phyloP scores from a whole-genome alignment of 2,113 vertebrate species.

The Alethe diademata region DNA sequence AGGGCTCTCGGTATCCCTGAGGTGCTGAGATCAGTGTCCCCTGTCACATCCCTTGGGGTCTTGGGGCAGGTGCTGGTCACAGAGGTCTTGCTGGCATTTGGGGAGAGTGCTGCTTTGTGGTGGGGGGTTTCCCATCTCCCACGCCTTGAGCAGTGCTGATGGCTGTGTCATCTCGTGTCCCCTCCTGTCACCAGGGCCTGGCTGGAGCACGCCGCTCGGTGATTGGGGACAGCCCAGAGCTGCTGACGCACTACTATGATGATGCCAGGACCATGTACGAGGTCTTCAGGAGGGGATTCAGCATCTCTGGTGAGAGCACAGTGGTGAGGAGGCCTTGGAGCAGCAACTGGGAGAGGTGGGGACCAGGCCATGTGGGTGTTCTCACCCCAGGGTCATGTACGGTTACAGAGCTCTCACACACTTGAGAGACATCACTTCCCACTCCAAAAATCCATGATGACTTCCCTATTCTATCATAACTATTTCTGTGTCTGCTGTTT shows the following conservation, averaged over 20 bases:
- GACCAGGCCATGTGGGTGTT: not conserved
- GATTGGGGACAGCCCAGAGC: constrained; percentile 81
- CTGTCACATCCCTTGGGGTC: not conserved
- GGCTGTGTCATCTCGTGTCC: not conserved
- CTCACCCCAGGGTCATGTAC: not conserved
- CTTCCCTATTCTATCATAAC: not conserved
- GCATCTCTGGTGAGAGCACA: constrained; percentile 86
- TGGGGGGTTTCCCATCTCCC: not conserved
- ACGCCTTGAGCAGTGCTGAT: rapidly evolving
- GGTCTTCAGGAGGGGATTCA: constrained; percentile 91
- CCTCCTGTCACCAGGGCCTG: constrained; percentile 55
- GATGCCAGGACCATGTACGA: constrained; percentile 96
- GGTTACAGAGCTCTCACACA: not conserved
- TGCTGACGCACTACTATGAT: constrained; percentile 91
- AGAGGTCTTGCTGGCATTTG: not conserved
- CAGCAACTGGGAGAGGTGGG: not conserved
- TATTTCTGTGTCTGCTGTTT: not conserved
- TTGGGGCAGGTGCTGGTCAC: not conserved
- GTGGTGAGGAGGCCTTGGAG: not conserved
- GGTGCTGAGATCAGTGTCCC: not conserved
- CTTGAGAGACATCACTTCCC: not conserved
- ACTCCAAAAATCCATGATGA: not conserved
- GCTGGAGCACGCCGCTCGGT: constrained; percentile 86
- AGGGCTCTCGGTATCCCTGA: not conserved
- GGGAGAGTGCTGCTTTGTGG: not conserved